Evolutionary conservation across 35 echinoderm and acorn worm genomes (phyloP).

Genomic region (Acanthaster planci): DNA sequence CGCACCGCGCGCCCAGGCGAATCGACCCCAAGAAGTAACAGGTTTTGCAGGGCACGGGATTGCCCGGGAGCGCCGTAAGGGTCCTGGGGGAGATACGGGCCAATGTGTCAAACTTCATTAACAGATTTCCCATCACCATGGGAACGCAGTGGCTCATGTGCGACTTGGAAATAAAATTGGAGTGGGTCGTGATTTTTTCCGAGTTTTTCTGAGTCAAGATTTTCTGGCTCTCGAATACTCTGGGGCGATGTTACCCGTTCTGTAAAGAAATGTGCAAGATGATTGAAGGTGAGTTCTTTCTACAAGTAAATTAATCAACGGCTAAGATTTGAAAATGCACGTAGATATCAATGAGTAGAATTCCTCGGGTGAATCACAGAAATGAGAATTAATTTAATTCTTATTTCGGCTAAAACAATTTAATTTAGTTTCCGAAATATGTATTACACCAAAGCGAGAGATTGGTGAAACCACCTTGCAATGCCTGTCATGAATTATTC

Average conservation of each 20-base stretch:
- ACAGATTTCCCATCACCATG: neutral
- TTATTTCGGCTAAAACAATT: too few species aligned
- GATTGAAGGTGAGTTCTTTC: too few species aligned
- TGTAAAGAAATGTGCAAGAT: too few species aligned
- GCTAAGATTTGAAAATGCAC: too few species aligned
- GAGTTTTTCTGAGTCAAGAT: neutral
- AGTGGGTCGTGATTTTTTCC: neutral
- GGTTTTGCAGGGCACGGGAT: neutral
- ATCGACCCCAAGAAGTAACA: conserved; percentile 1
- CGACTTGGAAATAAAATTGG: conserved; percentile 3
- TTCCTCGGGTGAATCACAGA: too few species aligned
- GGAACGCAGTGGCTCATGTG: conserved; percentile 10
- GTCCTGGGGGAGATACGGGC: neutral
- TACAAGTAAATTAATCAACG: too few species aligned
- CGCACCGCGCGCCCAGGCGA: neutral
- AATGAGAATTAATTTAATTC: too few species aligned
- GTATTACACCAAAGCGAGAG: too few species aligned
- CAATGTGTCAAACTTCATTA: conserved; percentile 20
- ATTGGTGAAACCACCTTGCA: too few species aligned
- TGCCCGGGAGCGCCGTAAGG: neutral
- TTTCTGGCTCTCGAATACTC: neutral
- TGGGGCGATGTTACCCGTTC: neutral
- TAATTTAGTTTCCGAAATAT: too few species aligned
- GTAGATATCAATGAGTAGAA: too few species aligned
- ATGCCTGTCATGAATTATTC: too few species aligned